Evolutionary conservation across 2,113 vertebrate species (phyloP).

Genomic region (Rhegmatorhina hoffmannsi): DNA sequence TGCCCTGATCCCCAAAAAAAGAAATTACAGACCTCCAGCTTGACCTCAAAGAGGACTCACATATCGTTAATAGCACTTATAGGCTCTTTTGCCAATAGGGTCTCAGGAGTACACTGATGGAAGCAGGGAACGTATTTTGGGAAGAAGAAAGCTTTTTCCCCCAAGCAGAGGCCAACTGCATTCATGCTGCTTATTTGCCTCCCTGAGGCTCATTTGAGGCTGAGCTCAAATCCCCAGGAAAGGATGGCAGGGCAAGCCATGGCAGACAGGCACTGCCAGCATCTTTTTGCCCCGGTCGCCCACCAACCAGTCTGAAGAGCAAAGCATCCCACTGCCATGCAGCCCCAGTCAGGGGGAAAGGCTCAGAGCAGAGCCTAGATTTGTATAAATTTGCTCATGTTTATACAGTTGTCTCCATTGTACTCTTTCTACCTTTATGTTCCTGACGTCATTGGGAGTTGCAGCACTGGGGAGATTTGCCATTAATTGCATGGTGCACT

Average conservation of each 20-base stretch:
- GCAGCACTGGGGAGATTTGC: neutral
- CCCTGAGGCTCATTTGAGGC: neutral
- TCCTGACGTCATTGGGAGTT: neutral
- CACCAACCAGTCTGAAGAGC: neutral
- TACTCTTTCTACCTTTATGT: neutral
- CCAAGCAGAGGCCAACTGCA: neutral
- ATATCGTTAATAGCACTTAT: neutral
- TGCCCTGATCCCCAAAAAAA: accelerated
- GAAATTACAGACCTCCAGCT: neutral
- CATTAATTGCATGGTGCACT: neutral
- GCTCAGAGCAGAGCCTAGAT: neutral
- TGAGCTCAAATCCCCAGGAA: neutral
- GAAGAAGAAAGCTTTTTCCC: neutral
- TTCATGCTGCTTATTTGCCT: neutral
- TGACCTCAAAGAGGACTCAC: neutral
- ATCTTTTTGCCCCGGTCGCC: neutral
- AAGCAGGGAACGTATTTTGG: neutral
- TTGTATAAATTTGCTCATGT: neutral
- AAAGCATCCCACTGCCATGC: neutral
- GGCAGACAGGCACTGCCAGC: neutral
- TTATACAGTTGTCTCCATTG: neutral
- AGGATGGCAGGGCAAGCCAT: neutral
- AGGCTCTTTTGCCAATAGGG: neutral
- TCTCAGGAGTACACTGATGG: neutral
- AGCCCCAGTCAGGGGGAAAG: neutral